phyloP scores from a whole-genome alignment of 2,797 vertebrate species.

The Dermochelys coriacea region DNA sequence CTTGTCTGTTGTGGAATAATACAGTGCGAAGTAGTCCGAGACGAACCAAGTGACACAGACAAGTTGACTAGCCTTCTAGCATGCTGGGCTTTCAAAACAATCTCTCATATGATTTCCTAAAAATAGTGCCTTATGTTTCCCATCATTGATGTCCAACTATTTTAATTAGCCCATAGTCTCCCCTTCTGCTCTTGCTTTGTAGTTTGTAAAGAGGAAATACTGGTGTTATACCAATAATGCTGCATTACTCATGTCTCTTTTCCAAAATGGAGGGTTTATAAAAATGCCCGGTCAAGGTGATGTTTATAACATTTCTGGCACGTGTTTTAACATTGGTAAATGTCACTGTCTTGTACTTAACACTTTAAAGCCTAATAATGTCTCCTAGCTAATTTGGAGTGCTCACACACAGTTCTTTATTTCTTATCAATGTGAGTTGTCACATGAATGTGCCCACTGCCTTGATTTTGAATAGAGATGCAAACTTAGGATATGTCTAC shows the following conservation, averaged over 20 bases:
- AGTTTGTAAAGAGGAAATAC: conserved; percentile 56
- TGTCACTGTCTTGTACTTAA: background rate
- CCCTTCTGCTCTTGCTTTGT: conserved; percentile 8
- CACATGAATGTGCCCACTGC: background rate
- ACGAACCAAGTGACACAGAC: conserved; percentile 49
- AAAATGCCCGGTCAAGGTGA: background rate
- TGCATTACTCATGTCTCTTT: conserved; percentile 21
- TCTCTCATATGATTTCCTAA: conserved; percentile 61
- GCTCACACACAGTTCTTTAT: background rate
- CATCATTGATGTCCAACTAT: conserved; percentile 53
- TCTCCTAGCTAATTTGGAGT: background rate
- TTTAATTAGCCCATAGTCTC: conserved; percentile 55
- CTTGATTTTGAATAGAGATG: background rate
- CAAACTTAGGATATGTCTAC: background rate
- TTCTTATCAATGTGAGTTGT: background rate
- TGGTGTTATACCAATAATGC: background rate
- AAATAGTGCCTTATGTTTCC: conserved; percentile 63
- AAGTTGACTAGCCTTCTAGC: conserved; percentile 5
- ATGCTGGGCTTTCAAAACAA: conserved; percentile 7
- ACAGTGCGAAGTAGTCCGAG: background rate
- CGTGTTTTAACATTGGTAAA: background rate
- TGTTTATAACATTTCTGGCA: conserved; percentile 40
- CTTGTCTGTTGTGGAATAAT: conserved; percentile 2
- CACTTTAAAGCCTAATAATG: background rate
- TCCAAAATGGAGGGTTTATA: conserved; percentile 6